Evolutionary conservation across 2,888 invertebrate genomes (phyloP).

Genomic region (Oscheius sp.): DNA sequence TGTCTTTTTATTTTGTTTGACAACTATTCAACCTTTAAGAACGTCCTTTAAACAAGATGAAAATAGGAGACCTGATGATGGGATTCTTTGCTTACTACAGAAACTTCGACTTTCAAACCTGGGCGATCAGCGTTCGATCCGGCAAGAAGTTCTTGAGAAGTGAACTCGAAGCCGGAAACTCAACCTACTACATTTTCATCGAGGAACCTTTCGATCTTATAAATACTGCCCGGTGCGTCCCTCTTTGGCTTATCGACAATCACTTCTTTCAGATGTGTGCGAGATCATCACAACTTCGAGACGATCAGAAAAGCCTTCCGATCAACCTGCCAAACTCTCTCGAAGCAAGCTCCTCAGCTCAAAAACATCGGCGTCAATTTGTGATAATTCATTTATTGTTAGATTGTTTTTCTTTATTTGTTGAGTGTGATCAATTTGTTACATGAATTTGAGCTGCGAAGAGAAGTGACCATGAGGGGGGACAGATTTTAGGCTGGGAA

Average conservation of each 20-base stretch:
- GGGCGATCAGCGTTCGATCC: constrained; percentile 61
- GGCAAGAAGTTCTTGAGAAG: constrained; percentile 35
- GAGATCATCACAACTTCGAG: not conserved
- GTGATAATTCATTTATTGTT: not conserved
- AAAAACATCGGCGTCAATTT: constrained; percentile 17
- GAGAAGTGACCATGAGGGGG: constrained; percentile 20
- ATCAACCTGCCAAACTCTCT: not conserved
- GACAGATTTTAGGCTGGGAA: not conserved
- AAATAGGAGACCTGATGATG: constrained; percentile 65
- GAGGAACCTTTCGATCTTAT: constrained; percentile 71
- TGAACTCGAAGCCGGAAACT: not conserved
- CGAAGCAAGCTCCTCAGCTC: not conserved
- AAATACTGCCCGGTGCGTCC: constrained; percentile 63
- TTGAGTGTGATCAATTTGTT: constrained; percentile 8
- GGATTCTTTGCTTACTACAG: constrained; percentile 71
- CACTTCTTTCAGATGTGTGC: constrained; percentile 2
- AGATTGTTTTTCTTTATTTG: constrained; percentile 12
- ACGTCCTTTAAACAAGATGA: constrained; percentile 46
- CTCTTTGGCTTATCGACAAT: not conserved
- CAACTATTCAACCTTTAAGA: constrained; percentile 28
- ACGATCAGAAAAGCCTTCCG: constrained; percentile 9
- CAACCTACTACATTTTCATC: constrained; percentile 58
- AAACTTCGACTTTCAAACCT: constrained; percentile 61
- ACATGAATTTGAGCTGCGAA: constrained; percentile 22
- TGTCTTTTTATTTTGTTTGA: constrained; percentile 22